Base-by-base conservation (phyloP, 1,140 invertebrate species). In the Notospermus geniculatus region DNA sequence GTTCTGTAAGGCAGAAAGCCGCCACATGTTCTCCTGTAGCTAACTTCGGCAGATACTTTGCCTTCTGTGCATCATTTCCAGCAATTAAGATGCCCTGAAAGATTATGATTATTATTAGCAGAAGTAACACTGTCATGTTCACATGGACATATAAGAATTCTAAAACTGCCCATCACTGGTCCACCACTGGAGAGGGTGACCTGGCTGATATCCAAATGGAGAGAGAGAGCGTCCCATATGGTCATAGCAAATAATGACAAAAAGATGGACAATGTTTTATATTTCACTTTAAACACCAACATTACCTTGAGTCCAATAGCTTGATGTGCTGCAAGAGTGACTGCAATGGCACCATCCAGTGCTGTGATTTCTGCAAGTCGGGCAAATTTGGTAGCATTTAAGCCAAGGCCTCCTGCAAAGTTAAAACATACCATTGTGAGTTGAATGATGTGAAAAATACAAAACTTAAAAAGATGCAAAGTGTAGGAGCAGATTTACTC, bases 341-440 rank as follows among this genome's bases (percentile, higher is more conserved):
- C 96, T 64, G 91, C 93, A 53, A 98, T 86, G 29, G 85, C 86
- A 29, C 97, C 94, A 83, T 95, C 82, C 22, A 84, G 57, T 32
- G 84, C 83, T 53, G 97, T 92, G 73, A 95, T 87, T 83, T 97
- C 92, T 56, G 93, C 92, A 13, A 96, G 82, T 67, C 93, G 83
- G 32, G 90, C 91, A 84, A 95, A 97, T 79, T 97, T 91, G n/a
- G 92, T 95, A 76, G 97, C 97, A 72, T 83, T 90, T 28, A 97
- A 65, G 17, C 81, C 84, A 17, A 84, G 65, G 2, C 85, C 85
- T 65, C 83, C 83, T 80, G 61, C 13, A 64, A 61, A 65, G 1
- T 52, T 22, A 36, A 39, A 17, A 63, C n/a, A n/a, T n/a, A n/a
- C n/a, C n/a, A n/a, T n/a, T n/a, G n/a, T n/a, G n/a, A n/a, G n/a